A percentile compares a stretch with the other conserved stretches of the same genome.
phyloP scores from a whole-genome alignment of 2,113 vertebrate genomes.

The Bufo gargarizans region DNA sequence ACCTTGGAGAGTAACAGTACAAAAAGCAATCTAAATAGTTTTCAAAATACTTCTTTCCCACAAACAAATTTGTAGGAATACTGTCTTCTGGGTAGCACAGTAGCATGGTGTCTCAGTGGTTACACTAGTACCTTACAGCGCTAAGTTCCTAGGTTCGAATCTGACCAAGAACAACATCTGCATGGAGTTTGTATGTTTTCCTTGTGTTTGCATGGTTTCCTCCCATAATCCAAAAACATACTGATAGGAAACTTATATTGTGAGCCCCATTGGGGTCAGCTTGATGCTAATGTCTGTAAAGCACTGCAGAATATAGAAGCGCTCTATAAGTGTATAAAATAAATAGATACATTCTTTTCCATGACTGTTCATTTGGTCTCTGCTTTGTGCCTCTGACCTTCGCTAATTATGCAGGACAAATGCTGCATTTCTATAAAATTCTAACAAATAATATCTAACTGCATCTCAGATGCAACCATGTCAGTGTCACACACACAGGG shows the following conservation, averaged over 20 bases:
- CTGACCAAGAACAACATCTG: too few relatives aligned
- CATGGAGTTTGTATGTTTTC: too few relatives aligned
- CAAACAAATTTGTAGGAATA: neutral
- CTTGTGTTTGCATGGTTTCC: too few relatives aligned
- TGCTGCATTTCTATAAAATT: neutral
- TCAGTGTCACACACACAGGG: neutral
- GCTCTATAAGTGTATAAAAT: too few relatives aligned
- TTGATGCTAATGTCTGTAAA: too few relatives aligned
- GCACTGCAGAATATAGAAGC: too few relatives aligned
- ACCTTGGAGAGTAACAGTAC: neutral
- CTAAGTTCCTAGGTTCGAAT: too few relatives aligned
- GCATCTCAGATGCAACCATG: neutral
- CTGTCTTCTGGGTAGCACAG: neutral
- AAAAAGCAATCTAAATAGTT: neutral
- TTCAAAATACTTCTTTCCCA: constrained; percentile 25
- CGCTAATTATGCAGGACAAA: constrained; percentile 34
- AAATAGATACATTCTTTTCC: neutral
- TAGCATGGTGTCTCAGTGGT: too few relatives aligned
- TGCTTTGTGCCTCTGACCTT: neutral
- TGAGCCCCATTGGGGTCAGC: too few relatives aligned
- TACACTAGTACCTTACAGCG: too few relatives aligned
- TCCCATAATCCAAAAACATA: too few relatives aligned
- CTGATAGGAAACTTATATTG: too few relatives aligned
- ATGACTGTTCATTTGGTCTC: neutral
- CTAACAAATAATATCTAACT: constrained; percentile 1